phyloP scores from a whole-genome alignment of 2,888 invertebrate species.

The Augochlorella aurata region DNA sequence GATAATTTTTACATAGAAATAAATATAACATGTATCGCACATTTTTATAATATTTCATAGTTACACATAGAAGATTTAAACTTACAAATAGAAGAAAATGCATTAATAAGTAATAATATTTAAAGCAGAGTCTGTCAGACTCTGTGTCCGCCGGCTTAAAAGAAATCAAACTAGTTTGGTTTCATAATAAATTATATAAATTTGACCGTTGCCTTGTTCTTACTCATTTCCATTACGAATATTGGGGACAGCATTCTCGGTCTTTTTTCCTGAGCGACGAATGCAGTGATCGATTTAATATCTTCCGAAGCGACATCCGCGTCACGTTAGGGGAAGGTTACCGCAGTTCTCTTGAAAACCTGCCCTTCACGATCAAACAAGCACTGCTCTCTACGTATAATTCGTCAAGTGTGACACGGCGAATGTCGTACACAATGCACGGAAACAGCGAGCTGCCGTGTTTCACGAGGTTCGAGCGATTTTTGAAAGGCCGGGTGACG shows the following conservation, averaged over 20 bases:
- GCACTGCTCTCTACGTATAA: neutral
- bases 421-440: constrained; percentile 6
- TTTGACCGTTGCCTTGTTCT: neutral
- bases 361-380: neutral
- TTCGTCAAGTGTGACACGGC: constrained; percentile 8
- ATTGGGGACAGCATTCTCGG: neutral
- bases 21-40: too few species aligned
- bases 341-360: neutral
- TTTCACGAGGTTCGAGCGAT: constrained; percentile 6
- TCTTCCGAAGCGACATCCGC: neutral
- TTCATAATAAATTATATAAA: neutral
- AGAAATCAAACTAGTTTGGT: too few species aligned
- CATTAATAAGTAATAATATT: too few species aligned
- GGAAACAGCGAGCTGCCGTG: constrained; percentile 5
- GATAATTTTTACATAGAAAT: too few species aligned
- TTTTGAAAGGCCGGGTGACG: constrained; percentile 24
- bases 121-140: too few species aligned
- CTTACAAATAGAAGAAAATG: too few species aligned
- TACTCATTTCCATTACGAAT: neutral
- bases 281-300: neutral
- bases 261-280: neutral
- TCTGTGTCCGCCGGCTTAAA: too few species aligned
- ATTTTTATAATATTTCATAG: too few species aligned
- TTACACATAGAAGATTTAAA: too few species aligned
- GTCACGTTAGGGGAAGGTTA: neutral